Base-by-base conservation (phyloP, 1,140 invertebrate species). In the Lamellibrachia luymesi region DNA sequence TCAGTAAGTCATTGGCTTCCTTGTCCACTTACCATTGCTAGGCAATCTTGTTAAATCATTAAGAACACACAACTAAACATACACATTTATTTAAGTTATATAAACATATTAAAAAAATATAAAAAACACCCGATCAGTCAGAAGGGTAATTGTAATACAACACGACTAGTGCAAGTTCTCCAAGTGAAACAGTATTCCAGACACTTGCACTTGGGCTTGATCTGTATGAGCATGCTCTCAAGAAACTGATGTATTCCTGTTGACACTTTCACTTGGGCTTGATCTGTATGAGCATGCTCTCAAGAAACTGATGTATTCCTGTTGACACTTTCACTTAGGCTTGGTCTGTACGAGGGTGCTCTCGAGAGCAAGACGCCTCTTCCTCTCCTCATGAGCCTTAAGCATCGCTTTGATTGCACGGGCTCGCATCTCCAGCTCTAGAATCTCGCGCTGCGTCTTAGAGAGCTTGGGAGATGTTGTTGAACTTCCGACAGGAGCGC, bases 341-440 rank as follows among this genome's bases (percentile, higher is more conserved):
- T 80, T 80, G 5, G 64, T 80, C 2, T 80, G 64, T 22, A 80
- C 25, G 13, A 80, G 6, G 13, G 13, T 80, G 25, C 13, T 80
- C 90, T 91, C 50, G 13, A 51, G 90, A 27, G 38, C 90, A 25
- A 91, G 49, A 17, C 22, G 22, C 25, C 56, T 90, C 17, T 93
- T 92, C 6, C 51, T 93, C 90, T 94, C 93, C 27, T 94, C 93
- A 13, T 94, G 93, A 27, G 56, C 91, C 91, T 95, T 95, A 50
- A 97, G 94, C 95, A 97, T 96, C 91, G 96, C 96, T 94, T 97
- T 97, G 94, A 97, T 97, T 50, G 96, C 96, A 56, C 96, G 94
- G 0, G 96, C 96, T 94, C 96, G 95, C 96, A 97, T 97, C 94
- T 97, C 96, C 90, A 97, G 94, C 93, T 97, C 96, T 91, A 97